Conservation (phyloP, 2,888 invertebrate genomes). For the Branchellion lobata region DNA sequence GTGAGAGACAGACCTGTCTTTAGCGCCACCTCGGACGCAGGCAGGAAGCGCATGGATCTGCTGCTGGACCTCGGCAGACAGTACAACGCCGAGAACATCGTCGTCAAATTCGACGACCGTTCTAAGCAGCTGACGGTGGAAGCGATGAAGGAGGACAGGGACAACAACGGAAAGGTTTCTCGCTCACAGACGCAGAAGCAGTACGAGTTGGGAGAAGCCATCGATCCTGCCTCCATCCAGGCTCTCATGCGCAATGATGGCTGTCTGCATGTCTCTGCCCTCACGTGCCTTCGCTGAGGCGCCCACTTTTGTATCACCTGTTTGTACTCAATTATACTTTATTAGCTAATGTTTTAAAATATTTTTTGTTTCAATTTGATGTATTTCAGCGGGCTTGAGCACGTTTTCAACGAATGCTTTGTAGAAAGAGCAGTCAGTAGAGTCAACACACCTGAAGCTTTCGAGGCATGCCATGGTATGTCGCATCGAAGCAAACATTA, state of each 20-base stretch:
- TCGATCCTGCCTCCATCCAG: conserved; percentile 46
- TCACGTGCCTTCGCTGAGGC: conserved; percentile 8
- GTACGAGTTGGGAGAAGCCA: conserved; percentile 47
- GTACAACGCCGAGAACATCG: conserved; percentile 48
- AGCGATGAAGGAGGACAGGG: conserved; percentile 46
- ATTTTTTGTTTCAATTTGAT: too few species aligned
- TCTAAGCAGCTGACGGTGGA: conserved; percentile 45
- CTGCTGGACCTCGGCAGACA: conserved; percentile 46
- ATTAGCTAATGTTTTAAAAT: too few species aligned
- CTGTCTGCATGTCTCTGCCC: conserved; percentile 36
- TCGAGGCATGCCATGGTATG: too few species aligned
- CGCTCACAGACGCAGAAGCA: conserved; percentile 44
- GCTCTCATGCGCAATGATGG: conserved; percentile 47
- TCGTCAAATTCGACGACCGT: conserved; percentile 49
- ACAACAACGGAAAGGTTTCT: conserved; percentile 30
- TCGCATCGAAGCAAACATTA: too few species aligned
- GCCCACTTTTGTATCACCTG: too few species aligned
- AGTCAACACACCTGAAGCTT: too few species aligned
- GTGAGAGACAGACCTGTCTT: conserved; percentile 35
- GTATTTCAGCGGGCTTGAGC: too few species aligned
- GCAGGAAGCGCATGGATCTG: conserved; percentile 44
- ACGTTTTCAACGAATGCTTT: too few species aligned
- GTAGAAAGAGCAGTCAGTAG: too few species aligned
- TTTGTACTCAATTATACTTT: too few species aligned
- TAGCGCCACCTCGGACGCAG: conserved; percentile 33